Base-by-base conservation (phyloP, 2,888 invertebrate species). In the Chalcosyrphus nemorum region DNA sequence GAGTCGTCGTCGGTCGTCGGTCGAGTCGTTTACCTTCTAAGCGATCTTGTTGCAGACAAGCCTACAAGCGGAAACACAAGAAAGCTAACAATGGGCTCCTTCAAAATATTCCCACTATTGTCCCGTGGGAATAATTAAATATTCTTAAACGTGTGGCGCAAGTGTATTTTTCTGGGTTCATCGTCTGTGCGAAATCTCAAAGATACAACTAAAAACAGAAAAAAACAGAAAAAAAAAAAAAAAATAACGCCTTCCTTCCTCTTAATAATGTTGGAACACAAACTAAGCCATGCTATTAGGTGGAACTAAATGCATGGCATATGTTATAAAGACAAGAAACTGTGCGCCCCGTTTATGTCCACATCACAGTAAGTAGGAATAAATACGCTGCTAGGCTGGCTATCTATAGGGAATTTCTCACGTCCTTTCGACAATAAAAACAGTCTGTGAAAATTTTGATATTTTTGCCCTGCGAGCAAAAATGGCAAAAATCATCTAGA, bases 51-150 rank as follows among this genome's bases (percentile, higher is more conserved):
- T 65, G 59, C 70, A 84, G 68, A 59, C 75, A 84, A 82, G 50
- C 72, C 72, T 80, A 70, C 63, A 50, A 84, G 80, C 72, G 84
- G 80, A 84, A 84, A 84, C 59, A 38, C 59, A 38, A 15, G 29
- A 74, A 63, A 71, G 15, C 32, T 45, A 71, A 84, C 84, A 84
- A 84, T 80, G 65, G 68, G 47, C 19, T 71, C 27, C 54, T 38
- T 11, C 13, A 68, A 78, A 78, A 66, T 32, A n/a, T 84, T 84
- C 84, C 80, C 84, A 84, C 84, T 59, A 84, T 84, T 84, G 84
- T 84, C 38, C 43, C 65, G 74, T 84, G 84, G 70, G 84, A 84
- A 84, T 74, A 84, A 84, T 84, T 84, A 84, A 84, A 70, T 78
- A 84, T 84, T 84, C 80, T 61, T 84, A 71, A 80, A 80, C 27